Percentiles rank a stretch among this genome's conserved stretches.
Evolutionary conservation across 2,888 invertebrate species (phyloP).

Genomic region (Colostygia pectinataria): DNA sequence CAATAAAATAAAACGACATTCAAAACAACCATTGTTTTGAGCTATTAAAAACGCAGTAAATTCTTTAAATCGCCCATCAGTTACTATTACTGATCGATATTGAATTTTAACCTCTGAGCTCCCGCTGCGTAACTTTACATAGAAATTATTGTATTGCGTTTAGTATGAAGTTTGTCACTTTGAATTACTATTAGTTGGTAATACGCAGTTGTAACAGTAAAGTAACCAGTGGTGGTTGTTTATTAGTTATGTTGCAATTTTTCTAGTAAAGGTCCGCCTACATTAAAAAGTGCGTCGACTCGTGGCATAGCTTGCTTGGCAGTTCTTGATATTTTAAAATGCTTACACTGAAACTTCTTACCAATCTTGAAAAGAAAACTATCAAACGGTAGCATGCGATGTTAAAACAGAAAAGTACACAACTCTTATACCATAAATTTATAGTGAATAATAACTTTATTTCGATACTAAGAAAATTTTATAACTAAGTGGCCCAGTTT

Average conservation of each 20-base stretch:
- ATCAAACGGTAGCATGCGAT: too few species aligned
- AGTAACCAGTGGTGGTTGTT: slow-evolving; percentile 52
- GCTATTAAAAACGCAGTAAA: slow-evolving; percentile 53
- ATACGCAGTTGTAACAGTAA: slow-evolving; percentile 49
- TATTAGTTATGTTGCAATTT: slow-evolving; percentile 43
- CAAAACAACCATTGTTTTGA: slow-evolving; percentile 55
- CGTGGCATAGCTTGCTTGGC: too few species aligned
- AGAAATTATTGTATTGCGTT: slow-evolving; percentile 47
- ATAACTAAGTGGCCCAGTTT: too few species aligned
- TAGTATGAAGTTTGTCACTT: slow-evolving; percentile 60
- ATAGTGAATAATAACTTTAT: too few species aligned
- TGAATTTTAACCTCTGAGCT: slow-evolving; percentile 51
- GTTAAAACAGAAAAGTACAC: too few species aligned
- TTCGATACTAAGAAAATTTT: too few species aligned
- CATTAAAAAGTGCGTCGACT: too few species aligned
- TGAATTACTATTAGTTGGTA: slow-evolving; percentile 58
- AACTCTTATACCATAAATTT: too few species aligned
- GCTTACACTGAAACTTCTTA: too few species aligned
- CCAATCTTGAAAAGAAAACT: too few species aligned
- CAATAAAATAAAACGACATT: slow-evolving; percentile 42
- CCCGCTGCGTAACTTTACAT: slow-evolving; percentile 63
- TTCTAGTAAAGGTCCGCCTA: slow-evolving; percentile 13
- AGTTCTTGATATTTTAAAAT: too few species aligned
- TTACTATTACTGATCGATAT: slow-evolving; percentile 52
- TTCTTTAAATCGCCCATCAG: slow-evolving; percentile 56